Conservation (phyloP, 2,888 invertebrate species). For the Lypha dubia region DNA sequence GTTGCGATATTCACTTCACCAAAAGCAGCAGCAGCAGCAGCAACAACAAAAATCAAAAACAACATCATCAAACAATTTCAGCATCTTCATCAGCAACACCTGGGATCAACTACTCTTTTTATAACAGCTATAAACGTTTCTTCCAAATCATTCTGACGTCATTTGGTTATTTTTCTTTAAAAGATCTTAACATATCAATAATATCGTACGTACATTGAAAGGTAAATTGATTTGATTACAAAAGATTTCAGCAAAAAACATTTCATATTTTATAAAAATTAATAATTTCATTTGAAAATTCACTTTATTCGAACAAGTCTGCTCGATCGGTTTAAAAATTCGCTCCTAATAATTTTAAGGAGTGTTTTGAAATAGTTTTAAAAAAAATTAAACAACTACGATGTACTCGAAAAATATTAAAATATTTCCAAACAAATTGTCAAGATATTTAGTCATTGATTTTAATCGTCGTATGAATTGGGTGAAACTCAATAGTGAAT, state of each 20-base stretch:
- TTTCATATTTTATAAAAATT: too few relatives aligned
- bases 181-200: background rate
- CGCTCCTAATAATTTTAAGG: too few relatives aligned
- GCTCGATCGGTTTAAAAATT: too few relatives aligned
- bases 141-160: slow-evolving; percentile 47
- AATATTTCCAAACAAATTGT: too few relatives aligned
- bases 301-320: too few relatives aligned
- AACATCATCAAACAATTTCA: slow-evolving; percentile 40
- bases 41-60: slow-evolving; percentile 42
- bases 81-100: slow-evolving; percentile 63
- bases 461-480: too few relatives aligned
- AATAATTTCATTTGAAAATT: too few relatives aligned
- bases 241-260: slow-evolving; percentile 13
- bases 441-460: too few relatives aligned
- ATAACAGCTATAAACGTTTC: slow-evolving; percentile 48
- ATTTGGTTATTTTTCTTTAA: slow-evolving; percentile 37
- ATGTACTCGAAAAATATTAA: too few relatives aligned
- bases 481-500: too few relatives aligned
- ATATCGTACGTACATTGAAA: background rate
- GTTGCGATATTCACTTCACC: slow-evolving; percentile 1
- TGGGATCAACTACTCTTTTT: slow-evolving; percentile 55
- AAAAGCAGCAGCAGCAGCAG: background rate
- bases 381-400: too few relatives aligned
- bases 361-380: too few relatives aligned
- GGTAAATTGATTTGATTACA: background rate